Evolutionary conservation across 2,113 vertebrate genomes (phyloP).

Genomic region (Erythrocebus patas): DNA sequence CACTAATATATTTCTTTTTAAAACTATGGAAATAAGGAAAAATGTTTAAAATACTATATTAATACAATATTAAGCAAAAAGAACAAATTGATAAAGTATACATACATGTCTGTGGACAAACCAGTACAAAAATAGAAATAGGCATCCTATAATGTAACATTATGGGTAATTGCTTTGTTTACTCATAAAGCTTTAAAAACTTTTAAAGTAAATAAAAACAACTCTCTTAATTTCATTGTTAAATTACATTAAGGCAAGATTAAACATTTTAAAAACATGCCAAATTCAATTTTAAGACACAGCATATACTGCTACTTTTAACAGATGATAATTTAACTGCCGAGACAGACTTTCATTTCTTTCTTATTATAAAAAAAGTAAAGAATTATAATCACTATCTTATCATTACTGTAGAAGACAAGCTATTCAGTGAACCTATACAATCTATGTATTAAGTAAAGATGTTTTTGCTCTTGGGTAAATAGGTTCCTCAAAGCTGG

Average conservation of each 20-base stretch:
- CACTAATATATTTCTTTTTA: neutral
- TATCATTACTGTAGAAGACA: conserved; percentile 69
- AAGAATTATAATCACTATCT: conserved; percentile 71
- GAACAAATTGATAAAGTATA: neutral
- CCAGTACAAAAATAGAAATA: neutral
- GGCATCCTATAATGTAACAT: neutral
- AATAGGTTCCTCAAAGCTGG: conserved; percentile 66
- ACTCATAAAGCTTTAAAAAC: neutral
- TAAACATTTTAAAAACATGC: neutral
- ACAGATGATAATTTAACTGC: conserved; percentile 59
- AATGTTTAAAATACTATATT: neutral
- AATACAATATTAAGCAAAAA: neutral
- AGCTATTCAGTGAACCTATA: conserved; percentile 72
- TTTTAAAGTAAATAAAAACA: neutral
- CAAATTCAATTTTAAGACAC: conserved; percentile 30
- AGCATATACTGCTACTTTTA: conserved; percentile 23
- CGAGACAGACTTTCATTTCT: conserved; percentile 34
- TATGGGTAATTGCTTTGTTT: neutral
- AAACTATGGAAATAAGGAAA: neutral
- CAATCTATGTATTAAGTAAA: conserved; percentile 54
- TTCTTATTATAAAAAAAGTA: conserved; percentile 66
- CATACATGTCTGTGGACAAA: neutral
- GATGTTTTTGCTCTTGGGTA: conserved; percentile 63
- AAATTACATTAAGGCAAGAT: neutral
- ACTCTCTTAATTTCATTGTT: neutral